Percentiles rank a stretch among this genome's conserved stretches.
Evolutionary conservation across 2,888 invertebrate genomes (phyloP).

Genomic region (Matsumyia berberina): DNA sequence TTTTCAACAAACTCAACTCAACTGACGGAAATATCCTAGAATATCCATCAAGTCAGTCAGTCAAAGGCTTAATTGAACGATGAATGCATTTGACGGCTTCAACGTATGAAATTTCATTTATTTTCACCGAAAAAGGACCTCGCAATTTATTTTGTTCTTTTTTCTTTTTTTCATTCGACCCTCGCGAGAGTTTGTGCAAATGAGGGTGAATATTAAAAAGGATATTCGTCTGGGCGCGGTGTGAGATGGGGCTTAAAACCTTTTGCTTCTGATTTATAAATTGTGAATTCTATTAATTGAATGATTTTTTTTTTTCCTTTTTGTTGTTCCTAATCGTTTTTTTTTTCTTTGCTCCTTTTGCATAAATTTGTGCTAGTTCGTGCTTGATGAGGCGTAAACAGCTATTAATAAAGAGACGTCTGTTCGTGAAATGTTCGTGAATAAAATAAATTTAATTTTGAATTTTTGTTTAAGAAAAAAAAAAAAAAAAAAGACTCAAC

Average conservation of each 20-base stretch:
- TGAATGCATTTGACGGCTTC: slow-evolving; percentile 51
- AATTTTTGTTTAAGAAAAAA: slow-evolving; percentile 4
- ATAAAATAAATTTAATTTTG: slow-evolving; percentile 13
- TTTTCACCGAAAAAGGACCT: background rate
- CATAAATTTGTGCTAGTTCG: slow-evolving; percentile 32
- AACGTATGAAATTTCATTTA: slow-evolving; percentile 28
- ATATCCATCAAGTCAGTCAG: slow-evolving; percentile 20
- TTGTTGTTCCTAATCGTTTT: background rate
- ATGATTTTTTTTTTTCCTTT: slow-evolving; percentile 30
- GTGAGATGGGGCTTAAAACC: background rate
- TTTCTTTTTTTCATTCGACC: background rate
- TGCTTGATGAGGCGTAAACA: slow-evolving; percentile 54
- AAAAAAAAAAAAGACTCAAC: no score
- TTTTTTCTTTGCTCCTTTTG: slow-evolving; percentile 1
- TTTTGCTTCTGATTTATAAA: slow-evolving; percentile 27
- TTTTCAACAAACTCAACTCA: background rate
- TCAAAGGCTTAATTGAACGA: slow-evolving; percentile 14
- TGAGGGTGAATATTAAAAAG: background rate
- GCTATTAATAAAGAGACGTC: slow-evolving; percentile 41
- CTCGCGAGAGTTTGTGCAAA: background rate
- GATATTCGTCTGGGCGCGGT: background rate
- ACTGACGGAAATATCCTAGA: background rate
- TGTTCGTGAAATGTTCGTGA: slow-evolving; percentile 36
- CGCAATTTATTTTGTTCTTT: slow-evolving; percentile 25
- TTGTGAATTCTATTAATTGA: slow-evolving; percentile 34